Evolutionary conservation across 2,113 vertebrate species (phyloP), one percentile per base, ranked within the genome.

Genomic region (Rhabdomys dilectus): DNA sequence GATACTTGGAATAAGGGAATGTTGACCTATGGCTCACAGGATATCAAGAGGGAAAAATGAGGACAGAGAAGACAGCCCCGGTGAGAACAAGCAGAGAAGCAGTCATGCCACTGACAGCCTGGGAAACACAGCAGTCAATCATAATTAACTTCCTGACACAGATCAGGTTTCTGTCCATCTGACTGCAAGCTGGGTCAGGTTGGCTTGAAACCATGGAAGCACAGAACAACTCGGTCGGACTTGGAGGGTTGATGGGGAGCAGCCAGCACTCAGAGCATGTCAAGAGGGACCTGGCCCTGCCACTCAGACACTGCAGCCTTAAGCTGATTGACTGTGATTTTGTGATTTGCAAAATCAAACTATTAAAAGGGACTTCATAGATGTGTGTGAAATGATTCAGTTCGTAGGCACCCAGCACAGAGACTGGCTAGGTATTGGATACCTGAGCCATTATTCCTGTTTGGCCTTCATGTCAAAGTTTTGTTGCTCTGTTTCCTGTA

Each of bases 371-470:
- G 36, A 64, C 88, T 29, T 84, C 16, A 34, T 4, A 72, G 66
- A 78, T 16, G 4, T 70, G 68, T 21, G 5, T 31, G n/a, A 70
- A 73, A n/a, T 60, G 64, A 58, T 42, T 78, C 31, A n/a, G 31
- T 39, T 31, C 56, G 31, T 16, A 5, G 39, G 12, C 7, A 42
- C 31, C 51, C 73, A n/a, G 60, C 15, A 31, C 58, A 12, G 19
- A 86, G 22, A 70, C 1, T 7, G 39, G 3, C 31, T 2, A 5
- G 31, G 17, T 70, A 64, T 3, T 62, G 4, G 5, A 1, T 16
- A 36, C 0, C 0, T 5, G 24, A 78, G 24, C n/a, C 17, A 0
- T 26, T 68, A 24, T 4, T 19, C 24, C 4, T 45, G 19, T 42
- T 39, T 3, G 0, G 29, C 4, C 53, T 45, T 45, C 64, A 0